Evolutionary conservation across 2,113 vertebrate species (phyloP), one percentile per base, ranked within the genome.

Genomic region (Chaenogobius annularis): DNA sequence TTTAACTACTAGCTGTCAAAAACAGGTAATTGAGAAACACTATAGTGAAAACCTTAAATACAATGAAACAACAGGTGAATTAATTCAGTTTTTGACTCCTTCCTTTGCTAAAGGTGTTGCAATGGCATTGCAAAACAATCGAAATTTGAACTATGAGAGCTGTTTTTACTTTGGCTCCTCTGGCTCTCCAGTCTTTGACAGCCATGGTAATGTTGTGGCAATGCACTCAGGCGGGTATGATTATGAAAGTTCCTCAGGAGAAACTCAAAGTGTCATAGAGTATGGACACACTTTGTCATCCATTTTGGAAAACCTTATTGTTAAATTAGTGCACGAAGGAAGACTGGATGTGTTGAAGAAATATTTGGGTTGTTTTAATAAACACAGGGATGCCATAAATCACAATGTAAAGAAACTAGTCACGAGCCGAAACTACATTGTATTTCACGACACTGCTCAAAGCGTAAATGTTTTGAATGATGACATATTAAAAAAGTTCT

Each of bases 161-260:
- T 69, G 75, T 65, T 75, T 79, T 54, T 67, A 35, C 35, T 2
- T 0, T 61, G 66, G 73, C 10, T 82, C 83, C 0, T 88, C 83
- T 35, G 86, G 86, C 48, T 86, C 80, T 65, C 86, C 86, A 9
- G 79, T 88, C 31, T 84, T 86, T 67, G 71, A 84, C 0, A 23
- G 44, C 2, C 1, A 83, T 0, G 66, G 77, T 14, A 15, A 73
- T 15, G 72, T 81, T 52, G 50, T 86, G 68, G 86, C 83, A 48
- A 35, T 88, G 77, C 80, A 84, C 69, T 5, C 80, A 6, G 86
- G 68, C 0, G 78, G 84, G 7, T 83, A 35, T 47, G 0, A 0
- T 3, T 80, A 76, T 65, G 0, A 0, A 0, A 11, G 3, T 7
- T 0, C 0, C 10, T 44, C 0, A 0, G 47, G 23, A 1, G 1